phyloP scores from a whole-genome alignment of 2,113 vertebrate species.

The Colaptes auratus region DNA sequence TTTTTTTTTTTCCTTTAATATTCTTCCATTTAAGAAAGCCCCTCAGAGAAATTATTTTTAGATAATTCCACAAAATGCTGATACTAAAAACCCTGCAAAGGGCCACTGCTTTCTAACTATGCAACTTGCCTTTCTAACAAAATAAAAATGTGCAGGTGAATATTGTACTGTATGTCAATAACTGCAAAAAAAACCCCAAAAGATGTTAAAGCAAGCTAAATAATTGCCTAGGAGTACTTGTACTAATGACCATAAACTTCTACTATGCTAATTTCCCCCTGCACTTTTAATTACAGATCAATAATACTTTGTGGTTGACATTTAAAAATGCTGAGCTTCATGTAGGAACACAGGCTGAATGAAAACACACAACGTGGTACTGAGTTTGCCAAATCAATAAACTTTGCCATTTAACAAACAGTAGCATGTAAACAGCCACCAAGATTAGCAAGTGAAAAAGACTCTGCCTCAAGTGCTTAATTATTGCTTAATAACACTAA shows the following conservation, averaged over 20 bases:
- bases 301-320: slow-evolving; percentile 87
- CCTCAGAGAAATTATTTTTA: neutral
- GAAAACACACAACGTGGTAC: slow-evolving; percentile 89
- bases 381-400: slow-evolving; percentile 91
- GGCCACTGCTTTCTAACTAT: slow-evolving; percentile 1
- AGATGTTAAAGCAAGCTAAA: slow-evolving; percentile 82
- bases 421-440: slow-evolving; percentile 86
- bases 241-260: slow-evolving; percentile 84
- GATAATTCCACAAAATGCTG: neutral
- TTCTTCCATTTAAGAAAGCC: neutral
- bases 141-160: slow-evolving; percentile 61
- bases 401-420: slow-evolving; percentile 90
- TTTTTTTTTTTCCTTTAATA: neutral
- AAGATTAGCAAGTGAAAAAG: slow-evolving; percentile 77
- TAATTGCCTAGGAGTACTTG: slow-evolving; percentile 81
- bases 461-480: slow-evolving; percentile 64
- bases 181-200: slow-evolving; percentile 60
- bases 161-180: slow-evolving; percentile 77
- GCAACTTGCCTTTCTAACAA: slow-evolving; percentile 68
- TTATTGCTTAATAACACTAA: slow-evolving; percentile 83
- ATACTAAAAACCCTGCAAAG: neutral
- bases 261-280: slow-evolving; percentile 90
- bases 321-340: slow-evolving; percentile 90
- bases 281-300: slow-evolving; percentile 89
- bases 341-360: slow-evolving; percentile 88